Evolutionary conservation across 2,888 invertebrate genomes (phyloP).

Genomic region (Petrolisthes manimaculis): DNA sequence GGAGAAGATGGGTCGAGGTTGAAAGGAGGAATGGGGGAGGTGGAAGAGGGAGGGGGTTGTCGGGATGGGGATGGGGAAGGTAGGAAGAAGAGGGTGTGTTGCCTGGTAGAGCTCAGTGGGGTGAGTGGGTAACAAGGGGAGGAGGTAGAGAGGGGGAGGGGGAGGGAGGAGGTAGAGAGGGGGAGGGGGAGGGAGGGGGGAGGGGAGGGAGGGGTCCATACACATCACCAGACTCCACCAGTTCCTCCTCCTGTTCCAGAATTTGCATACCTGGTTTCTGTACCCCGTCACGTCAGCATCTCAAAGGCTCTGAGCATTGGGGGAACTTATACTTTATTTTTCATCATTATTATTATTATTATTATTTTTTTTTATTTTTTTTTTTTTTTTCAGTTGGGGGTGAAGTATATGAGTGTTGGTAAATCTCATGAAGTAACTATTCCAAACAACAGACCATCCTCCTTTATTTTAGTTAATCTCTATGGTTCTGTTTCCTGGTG

Average conservation of each 20-base stretch:
- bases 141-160: background rate
- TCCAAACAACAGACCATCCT: too few relatives aligned
- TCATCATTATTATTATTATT: too few relatives aligned
- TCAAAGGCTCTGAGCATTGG: too few relatives aligned
- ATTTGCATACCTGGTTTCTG: constrained; percentile 4
- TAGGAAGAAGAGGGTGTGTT: constrained; percentile 15
- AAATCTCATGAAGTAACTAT: too few relatives aligned
- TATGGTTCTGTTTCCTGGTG: too few relatives aligned
- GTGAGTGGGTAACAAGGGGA: background rate
- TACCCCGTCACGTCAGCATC: background rate
- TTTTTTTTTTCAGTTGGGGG: too few relatives aligned
- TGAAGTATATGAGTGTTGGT: too few relatives aligned
- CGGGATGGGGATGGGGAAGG: background rate
- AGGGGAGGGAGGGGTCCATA: constrained; percentile 19
- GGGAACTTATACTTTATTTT: too few relatives aligned
- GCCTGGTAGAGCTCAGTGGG: background rate
- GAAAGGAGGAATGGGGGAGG: background rate
- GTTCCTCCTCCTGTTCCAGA: constrained; percentile 17
- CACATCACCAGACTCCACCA: constrained; percentile 14
- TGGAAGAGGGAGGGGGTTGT: constrained; percentile 9
- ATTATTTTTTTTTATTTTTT: too few relatives aligned
- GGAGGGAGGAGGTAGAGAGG: constrained; percentile 5
- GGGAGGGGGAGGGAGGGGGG: constrained; percentile 24
- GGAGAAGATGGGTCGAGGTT: background rate
- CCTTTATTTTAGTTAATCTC: too few relatives aligned